A percentile compares a stretch with the other conserved stretches of the same genome.
Conservation (phyloP, 2,797 vertebrate species). For the Mormyrus hasselquistii region DNA sequence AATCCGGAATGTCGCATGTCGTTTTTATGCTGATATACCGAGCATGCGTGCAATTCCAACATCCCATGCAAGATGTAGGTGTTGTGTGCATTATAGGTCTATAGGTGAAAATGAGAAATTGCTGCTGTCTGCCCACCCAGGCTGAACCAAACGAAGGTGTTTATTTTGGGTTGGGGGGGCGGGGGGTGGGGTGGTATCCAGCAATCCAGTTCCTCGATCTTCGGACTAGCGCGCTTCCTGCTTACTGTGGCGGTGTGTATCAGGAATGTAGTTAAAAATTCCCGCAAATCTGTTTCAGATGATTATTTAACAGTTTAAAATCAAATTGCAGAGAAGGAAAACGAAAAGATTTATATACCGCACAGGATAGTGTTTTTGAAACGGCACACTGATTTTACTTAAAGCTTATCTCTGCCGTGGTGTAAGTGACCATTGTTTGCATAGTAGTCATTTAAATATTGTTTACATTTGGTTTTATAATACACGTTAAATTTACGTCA, state of each 20-base stretch:
- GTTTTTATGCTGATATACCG: neutral
- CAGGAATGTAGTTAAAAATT: neutral
- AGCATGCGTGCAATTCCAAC: neutral
- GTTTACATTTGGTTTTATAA: neutral
- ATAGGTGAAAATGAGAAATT: constrained; percentile 31
- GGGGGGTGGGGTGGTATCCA: constrained; percentile 10
- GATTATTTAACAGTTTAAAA: neutral
- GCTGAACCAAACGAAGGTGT: constrained; percentile 44
- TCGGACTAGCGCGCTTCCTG: neutral
- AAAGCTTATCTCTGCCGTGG: neutral
- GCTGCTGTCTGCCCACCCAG: constrained; percentile 55
- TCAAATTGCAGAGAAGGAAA: neutral
- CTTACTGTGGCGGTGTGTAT: neutral
- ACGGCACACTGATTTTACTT: constrained; percentile 1
- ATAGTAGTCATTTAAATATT: neutral
- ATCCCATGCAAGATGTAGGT: neutral
- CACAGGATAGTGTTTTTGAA: neutral
- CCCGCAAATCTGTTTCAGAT: neutral
- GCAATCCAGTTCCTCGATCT: constrained; percentile 29
- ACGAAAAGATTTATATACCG: neutral
- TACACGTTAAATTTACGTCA: neutral
- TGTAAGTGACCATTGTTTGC: neutral
- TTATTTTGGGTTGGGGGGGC: constrained; percentile 34
- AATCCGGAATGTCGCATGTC: neutral
- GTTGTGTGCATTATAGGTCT: neutral